A percentile compares a stretch with the other conserved stretches of the same genome.
Conservation (phyloP, 2,797 vertebrate genomes). For the Scyliorhinus canicula region DNA sequence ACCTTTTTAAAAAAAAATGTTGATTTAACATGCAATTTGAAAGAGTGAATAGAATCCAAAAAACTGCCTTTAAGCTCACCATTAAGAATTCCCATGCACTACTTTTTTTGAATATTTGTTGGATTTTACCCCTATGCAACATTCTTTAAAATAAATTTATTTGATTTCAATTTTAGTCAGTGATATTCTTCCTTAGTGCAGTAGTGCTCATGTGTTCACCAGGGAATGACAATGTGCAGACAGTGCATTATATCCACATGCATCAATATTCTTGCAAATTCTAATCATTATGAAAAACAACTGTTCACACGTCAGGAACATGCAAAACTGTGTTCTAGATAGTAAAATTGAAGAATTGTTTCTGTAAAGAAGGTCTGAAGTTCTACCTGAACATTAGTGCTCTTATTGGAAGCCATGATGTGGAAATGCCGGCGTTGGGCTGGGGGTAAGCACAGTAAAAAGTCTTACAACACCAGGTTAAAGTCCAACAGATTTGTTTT, state of each 20-base stretch:
- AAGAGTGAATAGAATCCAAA: background rate
- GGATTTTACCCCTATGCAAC: background rate
- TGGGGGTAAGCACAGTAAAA: too few species aligned
- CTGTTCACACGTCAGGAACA: background rate
- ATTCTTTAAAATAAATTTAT: background rate
- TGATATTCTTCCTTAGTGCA: background rate
- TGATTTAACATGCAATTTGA: background rate
- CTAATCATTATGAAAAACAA: background rate
- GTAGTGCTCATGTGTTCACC: background rate
- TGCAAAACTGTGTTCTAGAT: background rate
- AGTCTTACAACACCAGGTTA: too few species aligned
- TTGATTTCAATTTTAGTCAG: background rate
- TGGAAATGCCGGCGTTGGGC: too few species aligned
- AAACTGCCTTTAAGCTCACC: background rate
- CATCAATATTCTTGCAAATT: background rate
- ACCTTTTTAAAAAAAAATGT: background rate
- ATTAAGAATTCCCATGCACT: background rate
- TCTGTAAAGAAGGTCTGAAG: background rate
- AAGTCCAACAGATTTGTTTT: too few species aligned
- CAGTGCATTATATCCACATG: too few species aligned
- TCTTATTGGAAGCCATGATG: too few species aligned
- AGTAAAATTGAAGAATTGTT: background rate
- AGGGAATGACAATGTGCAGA: background rate
- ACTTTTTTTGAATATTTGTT: background rate
- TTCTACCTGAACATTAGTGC: background rate